Base-by-base conservation (phyloP, 2,797 vertebrate species). In the Acrocephalus scirpaceus region DNA sequence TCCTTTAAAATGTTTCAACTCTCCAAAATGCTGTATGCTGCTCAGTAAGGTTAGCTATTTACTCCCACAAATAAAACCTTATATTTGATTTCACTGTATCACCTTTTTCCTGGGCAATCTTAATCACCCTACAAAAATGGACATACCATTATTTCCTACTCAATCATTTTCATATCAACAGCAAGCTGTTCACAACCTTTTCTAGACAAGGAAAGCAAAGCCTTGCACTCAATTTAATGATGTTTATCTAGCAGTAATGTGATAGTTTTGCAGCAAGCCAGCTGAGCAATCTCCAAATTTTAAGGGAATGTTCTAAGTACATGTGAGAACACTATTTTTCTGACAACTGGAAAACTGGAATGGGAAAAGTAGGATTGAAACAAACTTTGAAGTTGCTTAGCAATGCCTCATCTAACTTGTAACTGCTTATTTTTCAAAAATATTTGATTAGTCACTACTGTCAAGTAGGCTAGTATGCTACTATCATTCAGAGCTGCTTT, bases 231-330 rank as follows among this genome's bases (percentile, higher is more conserved):
- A 44, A 26, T 74, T 86, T 86, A 82, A 80, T 45, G 61, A 53
- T 79, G 38, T 92, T 92, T 96, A 61, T 74, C 56, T 85, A 73
- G 14, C 40, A 29, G 47, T 65, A 92, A 94, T 11, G 17, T 32
- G 69, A 77, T 38, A 71, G 69, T 50, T 94, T 79, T 91, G 16
- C 38, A 86, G 38, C 29, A 88, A 78, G 75, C 53, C 90, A 96
- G 54, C 45, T 90, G 85, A 96, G 32, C 57, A 67, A 65, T 53
- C 38, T 90, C 69, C 82, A 91, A 2, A 64, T 86, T 77, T 77
- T 77, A 82, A 65, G 54, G 22, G 42, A 90, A 93, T 67, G 38
- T 77, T 90, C 47, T 21, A 74, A 88, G 15, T 44, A 64, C 26
- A 34, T n/a, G 22, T 44, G 83, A 79, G 53, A 91, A 56, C 38